Evolutionary conservation across 1,140 invertebrate species (phyloP).

Genomic region (Aphelenchoides besseyi): DNA sequence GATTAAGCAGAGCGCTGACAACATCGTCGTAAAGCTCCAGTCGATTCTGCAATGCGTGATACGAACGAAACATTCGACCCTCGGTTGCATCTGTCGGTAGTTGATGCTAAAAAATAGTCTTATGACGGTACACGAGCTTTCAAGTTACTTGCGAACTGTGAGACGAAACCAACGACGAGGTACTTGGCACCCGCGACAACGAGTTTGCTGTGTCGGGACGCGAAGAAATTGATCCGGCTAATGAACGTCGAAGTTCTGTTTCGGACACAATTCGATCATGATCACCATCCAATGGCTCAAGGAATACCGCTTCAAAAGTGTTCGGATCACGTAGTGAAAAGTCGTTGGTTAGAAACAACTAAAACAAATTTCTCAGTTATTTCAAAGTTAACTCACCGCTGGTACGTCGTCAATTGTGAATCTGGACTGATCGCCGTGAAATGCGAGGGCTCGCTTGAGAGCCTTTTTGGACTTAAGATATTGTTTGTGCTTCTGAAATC

Average conservation of each 20-base stretch:
- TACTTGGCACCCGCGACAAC: slow-evolving; percentile 25
- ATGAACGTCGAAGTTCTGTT: slow-evolving; percentile 22
- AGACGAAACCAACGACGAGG: slow-evolving; percentile 31
- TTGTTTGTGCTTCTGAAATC: slow-evolving; percentile 61
- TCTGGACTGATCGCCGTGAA: slow-evolving; percentile 29
- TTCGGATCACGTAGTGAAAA: slow-evolving; percentile 77
- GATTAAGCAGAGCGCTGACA: slow-evolving; percentile 54
- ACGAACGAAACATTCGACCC: slow-evolving; percentile 53
- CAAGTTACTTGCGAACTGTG: slow-evolving; percentile 38
- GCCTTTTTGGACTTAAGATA: slow-evolving; percentile 55
- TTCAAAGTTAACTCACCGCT: slow-evolving; percentile 63
- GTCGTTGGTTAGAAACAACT: slow-evolving; percentile 78
- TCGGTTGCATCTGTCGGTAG: slow-evolving; percentile 35
- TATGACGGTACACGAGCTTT: background rate
- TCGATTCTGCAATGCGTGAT: slow-evolving; percentile 44
- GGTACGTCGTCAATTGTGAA: slow-evolving; percentile 71
- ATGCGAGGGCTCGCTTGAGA: slow-evolving; percentile 34
- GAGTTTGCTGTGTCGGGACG: background rate
- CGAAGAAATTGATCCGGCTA: background rate
- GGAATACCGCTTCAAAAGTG: slow-evolving; percentile 83
- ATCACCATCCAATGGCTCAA: slow-evolving; percentile 63
- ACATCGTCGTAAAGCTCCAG: slow-evolving; percentile 56
- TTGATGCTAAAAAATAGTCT: slow-evolving; percentile 39
- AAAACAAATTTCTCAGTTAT: slow-evolving; percentile 37
- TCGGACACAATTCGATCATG: slow-evolving; percentile 34